Evolutionary conservation across 2,888 invertebrate species (phyloP), one percentile per base, ranked within the genome.

Genomic region (Orthosia incerta): DNA sequence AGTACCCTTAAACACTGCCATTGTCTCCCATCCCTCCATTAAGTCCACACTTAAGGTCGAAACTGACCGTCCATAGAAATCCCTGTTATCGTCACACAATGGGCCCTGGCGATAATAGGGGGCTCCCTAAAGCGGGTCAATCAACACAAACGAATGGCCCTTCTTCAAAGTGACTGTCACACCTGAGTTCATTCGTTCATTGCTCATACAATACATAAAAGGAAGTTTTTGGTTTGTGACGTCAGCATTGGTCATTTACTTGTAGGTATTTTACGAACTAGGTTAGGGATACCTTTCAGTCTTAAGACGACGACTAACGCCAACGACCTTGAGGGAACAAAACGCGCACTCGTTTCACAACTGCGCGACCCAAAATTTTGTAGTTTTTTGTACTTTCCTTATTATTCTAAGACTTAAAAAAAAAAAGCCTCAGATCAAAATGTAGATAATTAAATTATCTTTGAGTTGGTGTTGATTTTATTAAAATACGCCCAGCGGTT

Each of bases 51-150:
- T 76, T 71, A 61, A 77, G 83, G 55, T 66, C 71, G 62, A 71
- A 71, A 66, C 71, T 62, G 69, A 20, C 31, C 66, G 31, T 78
- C 50, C 31, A 79, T 66, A 79, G 71, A 79, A 78, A 70, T 59
- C 46, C 69, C 61, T 71, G 50, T 63, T 77, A 53, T 62, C 61
- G 56, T 53, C 23, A 50, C 71, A 79, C 79, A 79, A 79, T 66
- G 20, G 65, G n/a, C 31, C 4, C 20, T 15, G 31, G 57, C 55
- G 39, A 71, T 83, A 79, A 78, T 66, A 55, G 57, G 50, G 60
- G 51, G 50, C 45, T 48, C 57, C 65, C 31, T 79, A 66, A 79
- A 79, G 56, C 70, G 78, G 78, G 78, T 82, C 82, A 79, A 82
- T 79, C 78, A 76, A 82, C 82, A 77, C 57, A 76, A 77, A 70